Base-by-base conservation (phyloP, 2,888 invertebrate species). In the Epinotia nisella region DNA sequence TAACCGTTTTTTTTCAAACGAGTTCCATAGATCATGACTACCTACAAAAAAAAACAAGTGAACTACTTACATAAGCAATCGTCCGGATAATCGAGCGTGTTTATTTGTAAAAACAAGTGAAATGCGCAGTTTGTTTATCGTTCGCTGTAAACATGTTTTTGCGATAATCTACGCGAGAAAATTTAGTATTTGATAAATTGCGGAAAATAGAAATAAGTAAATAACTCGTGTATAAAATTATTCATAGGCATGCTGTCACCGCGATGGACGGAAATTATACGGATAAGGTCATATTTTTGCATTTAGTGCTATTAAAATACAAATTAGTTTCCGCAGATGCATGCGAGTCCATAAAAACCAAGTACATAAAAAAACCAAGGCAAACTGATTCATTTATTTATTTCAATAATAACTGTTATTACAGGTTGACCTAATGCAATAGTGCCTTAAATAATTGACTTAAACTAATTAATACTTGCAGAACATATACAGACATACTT, bases 111-210 rank as follows among this genome's bases (percentile, higher is more conserved):
- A 69, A 72, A 35, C 55, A 59, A 13, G 59, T 56, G 73, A 74
- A 75, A 80, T 82, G 83, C 86, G 86, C 82, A 88, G 79, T 85
- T 80, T 45, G 60, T 74, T 82, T 80, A 77, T 83, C 64, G 62
- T 85, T 88, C 85, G 83, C 77, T 80, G 80, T 81, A 80, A 83
- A 85, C 83, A 86, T 80, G 83, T 73, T 73, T 73, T 73, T 19
- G 69, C 56, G 64, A 64, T 73, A 59, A 73, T 73, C 73, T 69
- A 39, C 58, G 35, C 39, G 55, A 61, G 72, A 62, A 68, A 72
- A 68, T 72, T n/a, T 49, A 62, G 19, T 56, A 66, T 61, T 72
- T 55, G 67, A 72, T 72, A 67, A 67, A 59, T 69, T 59, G 62
- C 58, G 68, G 58, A 62, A 73, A 73, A 68, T 39, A 45, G 10